Evolutionary conservation across 2,888 invertebrate species (phyloP), one percentile per base, ranked within the genome.

Genomic region (Chloromyia formosa): DNA sequence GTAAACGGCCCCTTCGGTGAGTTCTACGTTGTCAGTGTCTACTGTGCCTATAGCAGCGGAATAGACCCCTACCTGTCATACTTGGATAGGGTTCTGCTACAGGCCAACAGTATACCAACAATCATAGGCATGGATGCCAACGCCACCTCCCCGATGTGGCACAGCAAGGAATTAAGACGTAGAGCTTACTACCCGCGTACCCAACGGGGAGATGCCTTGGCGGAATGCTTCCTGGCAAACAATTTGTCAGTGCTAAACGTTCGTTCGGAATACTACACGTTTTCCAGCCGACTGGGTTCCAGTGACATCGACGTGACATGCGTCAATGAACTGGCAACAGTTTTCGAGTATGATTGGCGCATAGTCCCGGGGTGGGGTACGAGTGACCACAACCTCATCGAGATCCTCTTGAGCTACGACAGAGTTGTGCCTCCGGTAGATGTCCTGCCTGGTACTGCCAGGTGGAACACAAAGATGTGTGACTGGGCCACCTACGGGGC

Each of bases 291-390:
- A 1, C 1, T 2, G 7, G 56, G 56, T 1, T 1, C 1, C n/a
- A 56, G 56, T 56, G 56, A 56, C 56, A 56, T 56, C 16, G 56
- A 56, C 18, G 18, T 56, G 1, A 56, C 56, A 10, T 56, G 56
- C 16, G 18, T 22, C 1, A 56, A 56, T 7, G 16, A 18, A 7
- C n/a, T 16, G 10, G 56, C 56, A 7, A 56, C 22, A 16, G 18
- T 7, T 1, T 56, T 16, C 7, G 1, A 10, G 9, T 56, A 2
- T 56, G 18, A 56, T 2, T 56, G 56, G 56, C 1, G 18, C 1
- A 56, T 56, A 20, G 18, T 16, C 7, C 16, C 10, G 7, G 18
- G 56, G 1, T 18, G n/a, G 16, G 56, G 56, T 16, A 56, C 16
- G 1, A 56, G 56, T 18, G 56, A 56, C 7, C 56, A 56, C 22